Conservation (phyloP, 2,797 vertebrate genomes). For the Carduelis carduelis region DNA sequence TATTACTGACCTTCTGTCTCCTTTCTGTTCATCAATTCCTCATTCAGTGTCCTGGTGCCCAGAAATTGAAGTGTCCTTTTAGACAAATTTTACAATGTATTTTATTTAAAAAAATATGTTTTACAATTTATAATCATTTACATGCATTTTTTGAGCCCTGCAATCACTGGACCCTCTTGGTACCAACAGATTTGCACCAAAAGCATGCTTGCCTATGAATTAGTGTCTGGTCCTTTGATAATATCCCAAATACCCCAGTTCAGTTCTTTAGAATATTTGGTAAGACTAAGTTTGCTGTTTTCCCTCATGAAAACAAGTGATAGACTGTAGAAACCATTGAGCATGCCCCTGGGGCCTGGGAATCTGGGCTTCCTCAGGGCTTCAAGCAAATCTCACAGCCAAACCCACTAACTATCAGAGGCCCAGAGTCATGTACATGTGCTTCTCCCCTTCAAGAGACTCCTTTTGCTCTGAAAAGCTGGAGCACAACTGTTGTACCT, state of each 20-base stretch:
- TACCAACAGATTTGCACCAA: not conserved
- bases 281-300: not conserved
- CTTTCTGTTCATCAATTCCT: not conserved
- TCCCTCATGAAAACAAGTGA: not conserved
- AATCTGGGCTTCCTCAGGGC: not conserved
- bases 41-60: not conserved
- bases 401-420: not conserved
- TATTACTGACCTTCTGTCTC: not conserved
- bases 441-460: not conserved
- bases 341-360: not conserved
- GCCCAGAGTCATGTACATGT: not conserved
- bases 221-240: not conserved
- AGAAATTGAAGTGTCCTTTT: not conserved
- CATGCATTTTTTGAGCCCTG: not conserved
- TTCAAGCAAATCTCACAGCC: not conserved
- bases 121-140: not conserved
- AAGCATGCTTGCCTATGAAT: accelerated
- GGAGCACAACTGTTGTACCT: not conserved
- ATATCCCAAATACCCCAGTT: not conserved
- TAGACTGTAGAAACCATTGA: not conserved
- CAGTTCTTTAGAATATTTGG: not conserved
- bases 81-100: not conserved
- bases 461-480: not conserved
- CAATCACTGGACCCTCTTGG: not conserved
- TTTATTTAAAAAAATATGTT: accelerated